Evolutionary conservation across 1,140 invertebrate species (phyloP), one percentile per base, ranked within the genome.

Genomic region (Tetramorium simillimum): DNA sequence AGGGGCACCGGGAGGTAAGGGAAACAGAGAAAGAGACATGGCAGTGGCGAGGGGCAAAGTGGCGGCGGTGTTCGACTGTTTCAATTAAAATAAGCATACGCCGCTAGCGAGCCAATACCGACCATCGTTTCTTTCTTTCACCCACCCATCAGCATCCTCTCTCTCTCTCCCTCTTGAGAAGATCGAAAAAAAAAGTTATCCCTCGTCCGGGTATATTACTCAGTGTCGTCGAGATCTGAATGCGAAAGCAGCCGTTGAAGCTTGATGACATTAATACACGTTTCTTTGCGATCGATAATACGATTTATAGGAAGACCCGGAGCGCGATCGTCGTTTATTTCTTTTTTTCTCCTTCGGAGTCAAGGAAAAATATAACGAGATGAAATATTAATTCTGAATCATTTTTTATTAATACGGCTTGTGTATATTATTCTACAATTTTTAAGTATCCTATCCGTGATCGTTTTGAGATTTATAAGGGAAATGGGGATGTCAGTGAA

Each of bases 51-150:
- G 70, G 62, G 75, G 78, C 46, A 62, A 87, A 60, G 89, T 70
- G 60, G 84, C 75, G 91, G 91, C 93, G 91, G 91, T 90, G 91
- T 92, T 93, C 86, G 92, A 88, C 93, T 94, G 93, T 95, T 95
- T 94, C 94, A 95, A 95, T 95, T 94, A 95, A 95, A 95, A 95
- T 94, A 94, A 95, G 93, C 94, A 94, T 94, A 94, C 94, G 94
- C 92, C 91, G 89, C 90, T 89, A 88, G 89, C 89, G 91, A 88
- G 90, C 91, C 91, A 87, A 88, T 92, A 92, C 90, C 90, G 60
- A 88, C 82, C 85, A 78, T 86, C 86, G 75, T 72, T 73, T 67
- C 63, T 75, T 72, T 89, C 58, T 67, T 33, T 75, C 62, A 85
- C 33, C 24, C 60, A 49, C 65, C 53, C 88, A 65, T 78, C 78